A percentile compares a stretch with the other conserved stretches of the same genome.
Conservation (phyloP, 2,113 vertebrate genomes). For the Potamarius usumacintae region DNA sequence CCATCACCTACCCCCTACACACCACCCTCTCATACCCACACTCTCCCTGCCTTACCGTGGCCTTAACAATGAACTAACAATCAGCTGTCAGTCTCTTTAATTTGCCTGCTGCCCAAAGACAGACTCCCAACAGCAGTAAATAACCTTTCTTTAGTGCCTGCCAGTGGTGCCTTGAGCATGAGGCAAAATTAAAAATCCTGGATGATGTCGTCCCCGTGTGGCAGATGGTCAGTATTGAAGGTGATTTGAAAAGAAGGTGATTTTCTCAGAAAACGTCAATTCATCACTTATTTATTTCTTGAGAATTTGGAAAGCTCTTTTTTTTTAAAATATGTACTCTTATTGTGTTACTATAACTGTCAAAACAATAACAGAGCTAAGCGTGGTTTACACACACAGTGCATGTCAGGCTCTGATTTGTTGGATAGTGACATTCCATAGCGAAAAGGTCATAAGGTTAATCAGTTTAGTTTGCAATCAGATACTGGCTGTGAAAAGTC, state of each 20-base stretch:
- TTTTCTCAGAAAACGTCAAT: background rate
- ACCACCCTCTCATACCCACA: background rate
- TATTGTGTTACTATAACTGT: background rate
- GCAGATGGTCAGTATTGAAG: background rate
- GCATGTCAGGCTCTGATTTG: background rate
- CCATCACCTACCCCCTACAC: slow-evolving; percentile 1
- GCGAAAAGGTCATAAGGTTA: background rate
- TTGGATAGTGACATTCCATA: background rate
- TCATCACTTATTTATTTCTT: background rate
- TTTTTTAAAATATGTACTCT: background rate
- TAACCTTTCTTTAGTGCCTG: background rate
- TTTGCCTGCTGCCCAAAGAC: background rate
- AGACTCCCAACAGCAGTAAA: slow-evolving; percentile 13
- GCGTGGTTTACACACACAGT: background rate
- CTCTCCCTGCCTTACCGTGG: slow-evolving; percentile 10
- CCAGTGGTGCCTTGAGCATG: background rate
- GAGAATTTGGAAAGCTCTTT: background rate
- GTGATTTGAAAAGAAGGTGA: background rate
- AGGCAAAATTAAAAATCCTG: background rate
- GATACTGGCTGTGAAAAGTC: background rate
- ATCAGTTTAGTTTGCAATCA: background rate
- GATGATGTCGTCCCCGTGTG: slow-evolving; percentile 32
- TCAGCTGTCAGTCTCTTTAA: slow-evolving; percentile 15
- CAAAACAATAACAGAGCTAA: background rate
- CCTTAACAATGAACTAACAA: slow-evolving; percentile 10